Evolutionary conservation across 2,888 invertebrate genomes (phyloP), one percentile per base, ranked within the genome.

Genomic region (Nomada ferruginata): DNA sequence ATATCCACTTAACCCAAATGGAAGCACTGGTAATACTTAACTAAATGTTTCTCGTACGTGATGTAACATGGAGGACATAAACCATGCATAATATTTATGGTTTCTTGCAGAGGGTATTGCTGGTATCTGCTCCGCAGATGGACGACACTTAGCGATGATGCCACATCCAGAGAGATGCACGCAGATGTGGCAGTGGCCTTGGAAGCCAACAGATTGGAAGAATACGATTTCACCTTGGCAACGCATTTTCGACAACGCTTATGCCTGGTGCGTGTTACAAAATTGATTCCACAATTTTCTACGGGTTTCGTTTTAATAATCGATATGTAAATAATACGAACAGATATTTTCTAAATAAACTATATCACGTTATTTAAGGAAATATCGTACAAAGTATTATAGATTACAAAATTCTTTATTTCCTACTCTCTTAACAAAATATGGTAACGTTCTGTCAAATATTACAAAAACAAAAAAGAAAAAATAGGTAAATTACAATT

Each of bases 81-180:
- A 5, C 36, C 3, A 52, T 53, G 26, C 29, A 10, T 20, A 63
- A 29, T 44, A 52, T 59, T 63, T 53, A 23, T 53, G 4, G 53
- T 66, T 76, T 26, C 47, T 63, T 68, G 70, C 94, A 95, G 96
- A 95, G 89, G 99, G 98, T 29, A 95, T 98, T 83, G 99, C 99
- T 36, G 99, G 97, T 18, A 94, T 99, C 74, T 97, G 98, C 89
- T 99, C 99, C 0, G 91, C 93, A 1, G 97, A 99, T 94, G 99
- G 99, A 0, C 96, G 99, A 5, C 99, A 99, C 94, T 95, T 99
- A 88, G 99, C 99, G 0, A 96, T 99, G 96, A 99, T 99, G 99
- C 99, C 99, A 2, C 99, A 99, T 95, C 99, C 99, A 0, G 99
- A 99, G 94, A 96, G 99, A 82, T 98, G 98, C 92, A 96, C 97